These are phyloP conservation scores for Micropterix aruncella DNA, from an alignment of 2,888 invertebrate species.

Conservation along the genomic window DNA sequence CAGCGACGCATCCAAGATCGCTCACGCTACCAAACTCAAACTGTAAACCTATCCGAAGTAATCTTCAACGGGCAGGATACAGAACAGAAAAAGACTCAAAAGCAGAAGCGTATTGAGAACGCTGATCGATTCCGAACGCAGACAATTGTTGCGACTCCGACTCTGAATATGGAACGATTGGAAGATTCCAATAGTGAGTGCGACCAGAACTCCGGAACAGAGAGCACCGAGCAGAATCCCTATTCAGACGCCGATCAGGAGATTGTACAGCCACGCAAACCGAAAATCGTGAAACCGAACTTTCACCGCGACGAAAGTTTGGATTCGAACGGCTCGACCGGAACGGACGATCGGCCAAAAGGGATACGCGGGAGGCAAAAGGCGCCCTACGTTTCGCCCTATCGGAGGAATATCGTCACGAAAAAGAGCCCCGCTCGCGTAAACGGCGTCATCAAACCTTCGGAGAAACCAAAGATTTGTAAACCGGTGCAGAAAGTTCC, in stretches of 20 bases:
- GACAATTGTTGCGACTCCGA: constrained; percentile 40
- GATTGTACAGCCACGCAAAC: constrained; percentile 25
- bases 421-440: constrained; percentile 20
- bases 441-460: neutral
- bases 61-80: constrained; percentile 20
- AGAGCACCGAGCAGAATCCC: constrained; percentile 23
- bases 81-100: constrained; percentile 31
- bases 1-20: constrained; percentile 52
- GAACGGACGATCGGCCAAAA: constrained; percentile 34
- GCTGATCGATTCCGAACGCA: constrained; percentile 63
- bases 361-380: constrained; percentile 51
- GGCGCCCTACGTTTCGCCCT: constrained; percentile 50
- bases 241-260: constrained; percentile 33
- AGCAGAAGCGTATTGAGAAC: constrained; percentile 47
- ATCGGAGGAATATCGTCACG: constrained; percentile 25
- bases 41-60: constrained; percentile 23
- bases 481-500: constrained; percentile 21
- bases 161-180: constrained; percentile 31
- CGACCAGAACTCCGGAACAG: constrained; percentile 42
- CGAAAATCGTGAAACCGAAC: constrained; percentile 44
- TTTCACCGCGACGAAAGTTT: constrained; percentile 25
- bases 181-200: constrained; percentile 38
- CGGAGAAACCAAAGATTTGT: neutral
- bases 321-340: constrained; percentile 32
- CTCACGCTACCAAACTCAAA: constrained; percentile 57